Conservation (phyloP, 2,113 vertebrate species). For the Notiomystis cincta region DNA sequence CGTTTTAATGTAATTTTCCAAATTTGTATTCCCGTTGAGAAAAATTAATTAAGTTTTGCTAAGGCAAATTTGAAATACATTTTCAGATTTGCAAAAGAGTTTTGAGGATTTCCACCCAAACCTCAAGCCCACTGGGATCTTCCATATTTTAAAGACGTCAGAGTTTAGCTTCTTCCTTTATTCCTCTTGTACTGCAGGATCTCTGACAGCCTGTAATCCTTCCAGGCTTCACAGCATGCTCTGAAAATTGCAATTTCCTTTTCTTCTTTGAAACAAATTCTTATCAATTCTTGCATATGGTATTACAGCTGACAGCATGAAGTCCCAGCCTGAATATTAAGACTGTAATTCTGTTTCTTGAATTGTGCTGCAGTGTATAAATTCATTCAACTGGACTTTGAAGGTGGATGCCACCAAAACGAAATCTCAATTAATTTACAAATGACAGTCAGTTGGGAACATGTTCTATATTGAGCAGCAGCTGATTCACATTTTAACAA, state of each 20-base stretch:
- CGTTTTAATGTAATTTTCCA: background rate
- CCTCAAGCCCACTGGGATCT: background rate
- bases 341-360: background rate
- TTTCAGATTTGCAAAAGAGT: background rate
- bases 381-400: background rate
- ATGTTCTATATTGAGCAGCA: background rate
- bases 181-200: background rate
- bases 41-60: background rate
- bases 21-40: background rate
- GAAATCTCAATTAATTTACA: background rate
- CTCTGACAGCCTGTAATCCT: conserved; percentile 24
- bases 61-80: background rate
- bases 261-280: conserved; percentile 22
- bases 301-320: background rate
- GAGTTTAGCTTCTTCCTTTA: background rate
- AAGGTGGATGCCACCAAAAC: background rate
- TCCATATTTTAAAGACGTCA: background rate
- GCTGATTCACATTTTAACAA: background rate
- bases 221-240: conserved; percentile 11
- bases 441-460: background rate
- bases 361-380: background rate
- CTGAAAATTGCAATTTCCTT: conserved; percentile 32
- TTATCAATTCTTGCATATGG: conserved; percentile 44
- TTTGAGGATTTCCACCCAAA: background rate
- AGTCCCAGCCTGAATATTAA: background rate